phyloP scores from a whole-genome alignment of 2,888 invertebrate species.

The Dioctria rufipes region DNA sequence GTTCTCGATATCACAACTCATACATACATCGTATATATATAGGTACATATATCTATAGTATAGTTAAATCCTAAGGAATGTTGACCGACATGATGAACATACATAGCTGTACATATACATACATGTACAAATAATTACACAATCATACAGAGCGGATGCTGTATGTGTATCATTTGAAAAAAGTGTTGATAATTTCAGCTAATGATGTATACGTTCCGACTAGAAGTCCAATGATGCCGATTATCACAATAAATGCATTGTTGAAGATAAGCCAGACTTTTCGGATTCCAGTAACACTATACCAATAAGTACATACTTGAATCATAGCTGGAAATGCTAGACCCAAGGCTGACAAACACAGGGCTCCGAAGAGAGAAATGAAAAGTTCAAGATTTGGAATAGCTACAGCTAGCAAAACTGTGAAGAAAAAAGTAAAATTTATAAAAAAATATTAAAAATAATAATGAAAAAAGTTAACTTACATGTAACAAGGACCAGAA shows the following conservation, averaged over 20 bases:
- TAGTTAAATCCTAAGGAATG: constrained; percentile 34
- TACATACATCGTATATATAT: constrained; percentile 1
- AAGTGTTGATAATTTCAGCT: constrained; percentile 76
- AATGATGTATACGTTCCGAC: constrained; percentile 82
- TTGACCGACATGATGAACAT: constrained; percentile 18
- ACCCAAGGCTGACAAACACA: constrained; percentile 90
- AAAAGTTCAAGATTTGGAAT: constrained; percentile 89
- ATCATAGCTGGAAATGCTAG: constrained; percentile 92
- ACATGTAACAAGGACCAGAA: constrained; percentile 88
- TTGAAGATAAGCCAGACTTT: constrained; percentile 76
- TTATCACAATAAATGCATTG: constrained; percentile 77
- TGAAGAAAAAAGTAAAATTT: too few species aligned
- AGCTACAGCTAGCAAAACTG: constrained; percentile 87
- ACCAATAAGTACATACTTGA: constrained; percentile 87
- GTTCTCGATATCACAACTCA: constrained; percentile 39
- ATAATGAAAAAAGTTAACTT: constrained; percentile 71
- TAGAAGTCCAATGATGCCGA: constrained; percentile 79
- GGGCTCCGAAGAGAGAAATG: constrained; percentile 87
- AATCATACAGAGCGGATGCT: not conserved
- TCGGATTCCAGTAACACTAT: constrained; percentile 74
- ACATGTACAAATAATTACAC: not conserved
- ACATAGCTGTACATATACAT: not conserved
- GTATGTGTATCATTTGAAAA: constrained; percentile 65
- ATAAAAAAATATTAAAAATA: not conserved
- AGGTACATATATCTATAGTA: not conserved